These are phyloP conservation scores for Syndactyla subalaris DNA, from an alignment of 2,797 vertebrate genomes.

Conservation along the genomic window DNA sequence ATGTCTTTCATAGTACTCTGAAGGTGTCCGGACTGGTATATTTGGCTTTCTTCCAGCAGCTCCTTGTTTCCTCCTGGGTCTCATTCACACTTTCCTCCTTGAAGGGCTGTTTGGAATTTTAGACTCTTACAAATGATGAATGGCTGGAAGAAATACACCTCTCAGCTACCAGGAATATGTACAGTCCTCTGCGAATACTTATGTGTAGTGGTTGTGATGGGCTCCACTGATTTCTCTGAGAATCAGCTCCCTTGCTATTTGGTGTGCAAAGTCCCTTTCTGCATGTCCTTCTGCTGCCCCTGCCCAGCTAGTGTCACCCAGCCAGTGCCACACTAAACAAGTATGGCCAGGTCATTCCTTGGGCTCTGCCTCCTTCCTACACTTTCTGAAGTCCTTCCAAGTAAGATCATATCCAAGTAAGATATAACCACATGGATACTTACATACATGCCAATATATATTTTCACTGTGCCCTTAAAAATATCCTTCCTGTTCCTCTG, in stretches of 20 bases:
- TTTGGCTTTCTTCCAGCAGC: conserved; percentile 57
- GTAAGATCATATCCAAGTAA: neutral
- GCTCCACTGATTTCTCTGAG: neutral
- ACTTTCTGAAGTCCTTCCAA: neutral
- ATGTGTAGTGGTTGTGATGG: neutral
- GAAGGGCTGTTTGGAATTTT: conserved; percentile 62
- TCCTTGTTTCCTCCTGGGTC: conserved; percentile 53
- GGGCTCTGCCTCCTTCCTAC: neutral
- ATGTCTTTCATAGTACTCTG: conserved; percentile 52
- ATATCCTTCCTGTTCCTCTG: neutral
- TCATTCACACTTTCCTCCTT: conserved; percentile 40
- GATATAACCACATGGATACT: neutral
- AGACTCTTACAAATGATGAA: conserved; percentile 44
- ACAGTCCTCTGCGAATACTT: neutral
- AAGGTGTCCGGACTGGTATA: conserved; percentile 1
- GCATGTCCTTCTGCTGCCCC: neutral
- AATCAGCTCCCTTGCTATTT: neutral
- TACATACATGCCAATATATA: neutral
- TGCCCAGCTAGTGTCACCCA: neutral
- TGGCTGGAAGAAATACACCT: conserved; percentile 29
- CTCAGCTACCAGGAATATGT: conserved; percentile 15
- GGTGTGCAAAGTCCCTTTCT: neutral
- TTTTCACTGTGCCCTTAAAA: neutral
- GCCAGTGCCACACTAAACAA: neutral
- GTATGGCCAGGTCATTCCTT: rapidly evolving